Evolutionary conservation across 2,113 vertebrate genomes (phyloP).

Genomic region (Tiliqua scincoides): DNA sequence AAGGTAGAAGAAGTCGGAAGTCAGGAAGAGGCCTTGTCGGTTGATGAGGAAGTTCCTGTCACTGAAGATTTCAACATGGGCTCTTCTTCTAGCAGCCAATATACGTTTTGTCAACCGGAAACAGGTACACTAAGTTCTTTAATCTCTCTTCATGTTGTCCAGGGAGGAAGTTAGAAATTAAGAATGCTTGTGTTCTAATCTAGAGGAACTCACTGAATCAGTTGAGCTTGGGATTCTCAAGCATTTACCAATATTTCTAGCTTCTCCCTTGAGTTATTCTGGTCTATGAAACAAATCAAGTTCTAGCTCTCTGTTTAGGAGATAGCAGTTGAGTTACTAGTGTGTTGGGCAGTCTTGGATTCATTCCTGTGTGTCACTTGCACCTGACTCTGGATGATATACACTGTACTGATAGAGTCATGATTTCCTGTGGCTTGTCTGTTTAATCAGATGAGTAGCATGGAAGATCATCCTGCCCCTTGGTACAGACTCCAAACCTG

Average conservation of each 20-base stretch:
- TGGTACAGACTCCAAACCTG: not conserved
- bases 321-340: not conserved
- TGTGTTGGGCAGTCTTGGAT: not conserved
- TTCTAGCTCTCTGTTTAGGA: not conserved
- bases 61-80: conserved; percentile 85
- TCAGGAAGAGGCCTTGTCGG: conserved; percentile 73
- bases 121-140: conserved; percentile 77
- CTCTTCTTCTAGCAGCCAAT: conserved; percentile 93
- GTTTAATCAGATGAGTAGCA: not conserved
- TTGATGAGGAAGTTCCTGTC: conserved; percentile 58
- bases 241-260: not conserved
- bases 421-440: not conserved
- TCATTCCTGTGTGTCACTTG: not conserved
- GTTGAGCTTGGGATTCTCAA: not conserved
- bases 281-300: too few species aligned
- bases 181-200: too few species aligned
- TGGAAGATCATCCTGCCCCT: too few species aligned
- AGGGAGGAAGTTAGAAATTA: too few species aligned
- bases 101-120: conserved; percentile 87
- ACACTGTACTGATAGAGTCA: not conserved
- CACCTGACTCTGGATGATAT: not conserved
- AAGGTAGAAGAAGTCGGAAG: conserved; percentile 78
- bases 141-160: not conserved
- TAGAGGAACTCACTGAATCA: not conserved
- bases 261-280: not conserved